Evolutionary conservation across 2,113 vertebrate genomes (phyloP).

Genomic region (Chauna torquata): DNA sequence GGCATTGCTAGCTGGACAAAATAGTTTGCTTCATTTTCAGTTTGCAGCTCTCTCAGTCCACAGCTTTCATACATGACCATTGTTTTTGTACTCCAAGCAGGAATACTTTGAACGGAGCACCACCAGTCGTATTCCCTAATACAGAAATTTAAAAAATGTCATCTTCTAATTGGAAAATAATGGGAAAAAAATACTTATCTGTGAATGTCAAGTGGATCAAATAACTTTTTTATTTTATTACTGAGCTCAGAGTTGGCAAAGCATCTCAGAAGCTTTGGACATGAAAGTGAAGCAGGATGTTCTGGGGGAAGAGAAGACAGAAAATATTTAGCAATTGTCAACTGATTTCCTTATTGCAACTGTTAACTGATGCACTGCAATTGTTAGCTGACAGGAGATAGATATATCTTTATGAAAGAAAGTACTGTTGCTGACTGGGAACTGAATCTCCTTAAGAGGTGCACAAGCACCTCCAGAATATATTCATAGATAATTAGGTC

Average conservation of each 20-base stretch:
- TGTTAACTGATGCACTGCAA: background rate
- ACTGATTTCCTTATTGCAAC: background rate
- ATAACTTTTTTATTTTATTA: background rate
- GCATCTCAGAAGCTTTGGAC: background rate
- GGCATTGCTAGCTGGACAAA: background rate
- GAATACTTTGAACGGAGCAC: background rate
- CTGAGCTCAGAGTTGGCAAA: background rate
- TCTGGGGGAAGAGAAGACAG: background rate
- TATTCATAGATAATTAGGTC: background rate
- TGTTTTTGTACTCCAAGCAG: background rate
- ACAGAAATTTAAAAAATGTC: background rate
- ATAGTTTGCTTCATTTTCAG: background rate
- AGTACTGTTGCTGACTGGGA: background rate
- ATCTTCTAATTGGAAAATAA: background rate
- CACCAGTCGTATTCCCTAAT: background rate
- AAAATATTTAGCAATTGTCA: slow-evolving; percentile 6
- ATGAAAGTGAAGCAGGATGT: background rate
- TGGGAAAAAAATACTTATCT: rapidly evolving
- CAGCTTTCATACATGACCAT: background rate
- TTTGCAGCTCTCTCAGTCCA: background rate
- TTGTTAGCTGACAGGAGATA: background rate
- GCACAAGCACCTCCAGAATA: background rate
- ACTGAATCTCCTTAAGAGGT: background rate
- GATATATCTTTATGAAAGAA: background rate
- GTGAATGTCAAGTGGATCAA: background rate